Conservation (phyloP, 1,140 invertebrate species). For the Bilobella aurantiaca region DNA sequence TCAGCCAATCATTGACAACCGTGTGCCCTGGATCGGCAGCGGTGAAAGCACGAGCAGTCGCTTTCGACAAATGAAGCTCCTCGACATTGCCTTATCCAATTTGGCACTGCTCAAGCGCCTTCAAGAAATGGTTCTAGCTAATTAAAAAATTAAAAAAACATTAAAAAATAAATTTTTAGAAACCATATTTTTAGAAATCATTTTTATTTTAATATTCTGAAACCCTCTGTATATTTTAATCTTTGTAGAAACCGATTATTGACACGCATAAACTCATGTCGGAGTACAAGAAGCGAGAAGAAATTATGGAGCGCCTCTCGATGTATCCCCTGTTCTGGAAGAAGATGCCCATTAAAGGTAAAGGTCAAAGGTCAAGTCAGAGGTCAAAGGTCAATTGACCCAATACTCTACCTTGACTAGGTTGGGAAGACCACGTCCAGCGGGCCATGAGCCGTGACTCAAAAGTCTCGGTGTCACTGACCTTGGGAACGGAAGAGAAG, state of each 20-base stretch:
- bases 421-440: conserved; percentile 11
- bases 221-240: too few relatives aligned
- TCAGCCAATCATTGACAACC: background rate
- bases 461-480: conserved; percentile 14
- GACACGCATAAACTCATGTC: conserved; percentile 12
- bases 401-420: background rate
- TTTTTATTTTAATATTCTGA: too few relatives aligned
- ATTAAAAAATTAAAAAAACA: too few relatives aligned
- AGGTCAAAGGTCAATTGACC: background rate
- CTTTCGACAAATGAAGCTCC: too few relatives aligned
- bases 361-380: background rate
- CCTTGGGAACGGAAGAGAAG: conserved; percentile 41
- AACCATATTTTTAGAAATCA: too few relatives aligned
- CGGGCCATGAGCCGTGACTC: conserved; percentile 15
- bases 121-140: too few relatives aligned
- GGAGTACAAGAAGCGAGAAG: conserved; percentile 20
- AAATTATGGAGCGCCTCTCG: conserved; percentile 16
- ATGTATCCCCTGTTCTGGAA: conserved; percentile 29
- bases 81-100: too few relatives aligned
- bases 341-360: background rate
- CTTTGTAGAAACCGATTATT: conserved; percentile 19
- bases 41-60: too few relatives aligned
- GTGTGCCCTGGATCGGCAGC: too few relatives aligned
- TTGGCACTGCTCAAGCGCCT: too few relatives aligned
- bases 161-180: too few relatives aligned